These are phyloP conservation scores for Puma concolor DNA, from an alignment of 2,113 vertebrate species.

Conservation along the genomic window DNA sequence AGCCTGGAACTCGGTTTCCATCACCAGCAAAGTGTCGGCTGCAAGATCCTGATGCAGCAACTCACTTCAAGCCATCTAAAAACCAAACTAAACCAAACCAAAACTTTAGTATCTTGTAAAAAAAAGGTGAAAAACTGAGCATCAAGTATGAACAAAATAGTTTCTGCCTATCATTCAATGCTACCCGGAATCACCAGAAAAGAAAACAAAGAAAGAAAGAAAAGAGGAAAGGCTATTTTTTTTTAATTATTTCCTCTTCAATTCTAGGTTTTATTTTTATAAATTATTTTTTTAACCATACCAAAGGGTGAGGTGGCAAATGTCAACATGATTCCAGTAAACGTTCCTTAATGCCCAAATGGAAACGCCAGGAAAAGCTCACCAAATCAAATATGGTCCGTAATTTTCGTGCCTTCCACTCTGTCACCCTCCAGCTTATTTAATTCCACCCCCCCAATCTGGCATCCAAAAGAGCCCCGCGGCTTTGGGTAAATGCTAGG, in stretches of 20 bases:
- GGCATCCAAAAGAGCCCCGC: not conserved
- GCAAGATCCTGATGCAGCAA: not conserved
- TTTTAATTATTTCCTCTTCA: not conserved
- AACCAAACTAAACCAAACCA: not conserved
- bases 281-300: not conserved
- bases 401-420: not conserved
- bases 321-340: not conserved
- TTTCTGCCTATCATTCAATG: not conserved
- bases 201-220: not conserved
- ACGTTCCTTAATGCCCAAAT: not conserved
- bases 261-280: not conserved
- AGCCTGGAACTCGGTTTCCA: not conserved
- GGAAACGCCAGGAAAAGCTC: not conserved
- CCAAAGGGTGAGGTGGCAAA: not conserved
- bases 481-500: not conserved
- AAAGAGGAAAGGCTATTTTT: rapidly evolving
- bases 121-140: not conserved
- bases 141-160: not conserved
- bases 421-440: not conserved
- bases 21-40: rapidly evolving
- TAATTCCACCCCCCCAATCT: not conserved
- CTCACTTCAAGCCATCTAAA: not conserved
- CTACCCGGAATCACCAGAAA: not conserved
- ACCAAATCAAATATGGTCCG: not conserved
- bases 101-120: not conserved